These are phyloP conservation scores for Mobula hypostoma DNA, from an alignment of 2,113 vertebrate species.

Conservation along the genomic window DNA sequence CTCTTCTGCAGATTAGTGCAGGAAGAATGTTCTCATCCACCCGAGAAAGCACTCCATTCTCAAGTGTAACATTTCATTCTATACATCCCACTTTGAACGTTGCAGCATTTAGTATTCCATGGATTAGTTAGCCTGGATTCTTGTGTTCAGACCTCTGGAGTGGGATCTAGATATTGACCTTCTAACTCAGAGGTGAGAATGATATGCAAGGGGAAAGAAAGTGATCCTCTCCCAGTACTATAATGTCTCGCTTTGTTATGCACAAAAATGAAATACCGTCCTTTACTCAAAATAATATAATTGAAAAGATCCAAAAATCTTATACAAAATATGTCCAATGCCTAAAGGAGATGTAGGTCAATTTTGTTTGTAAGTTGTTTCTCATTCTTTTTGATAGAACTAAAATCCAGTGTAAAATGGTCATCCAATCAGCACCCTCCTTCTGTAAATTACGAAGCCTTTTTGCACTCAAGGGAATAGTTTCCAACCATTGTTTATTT, in stretches of 20 bases:
- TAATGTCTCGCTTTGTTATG: not conserved
- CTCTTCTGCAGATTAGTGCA: not conserved
- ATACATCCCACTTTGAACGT: too few relatives aligned
- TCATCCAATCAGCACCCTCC: not conserved
- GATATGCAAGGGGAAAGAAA: not conserved
- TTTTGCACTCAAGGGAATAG: slow-evolving; percentile 12
- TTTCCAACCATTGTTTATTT: slow-evolving; percentile 34
- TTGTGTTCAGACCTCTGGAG: not conserved
- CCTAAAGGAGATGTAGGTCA: not conserved
- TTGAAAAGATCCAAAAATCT: not conserved
- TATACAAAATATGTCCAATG: not conserved
- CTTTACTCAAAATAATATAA: not conserved
- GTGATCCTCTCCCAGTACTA: not conserved
- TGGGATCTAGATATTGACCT: not conserved
- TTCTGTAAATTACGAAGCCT: slow-evolving; percentile 15
- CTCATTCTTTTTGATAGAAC: not conserved
- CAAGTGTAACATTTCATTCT: not conserved
- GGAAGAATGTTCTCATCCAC: not conserved
- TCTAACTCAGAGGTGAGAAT: not conserved
- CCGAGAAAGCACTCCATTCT: too few relatives aligned
- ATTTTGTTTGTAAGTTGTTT: not conserved
- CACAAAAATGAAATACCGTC: not conserved
- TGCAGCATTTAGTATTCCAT: not conserved
- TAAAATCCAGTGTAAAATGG: not conserved
- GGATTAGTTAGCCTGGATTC: not conserved